phyloP scores from a whole-genome alignment of 2,797 vertebrate genomes.

The Sebastes diploproa region DNA sequence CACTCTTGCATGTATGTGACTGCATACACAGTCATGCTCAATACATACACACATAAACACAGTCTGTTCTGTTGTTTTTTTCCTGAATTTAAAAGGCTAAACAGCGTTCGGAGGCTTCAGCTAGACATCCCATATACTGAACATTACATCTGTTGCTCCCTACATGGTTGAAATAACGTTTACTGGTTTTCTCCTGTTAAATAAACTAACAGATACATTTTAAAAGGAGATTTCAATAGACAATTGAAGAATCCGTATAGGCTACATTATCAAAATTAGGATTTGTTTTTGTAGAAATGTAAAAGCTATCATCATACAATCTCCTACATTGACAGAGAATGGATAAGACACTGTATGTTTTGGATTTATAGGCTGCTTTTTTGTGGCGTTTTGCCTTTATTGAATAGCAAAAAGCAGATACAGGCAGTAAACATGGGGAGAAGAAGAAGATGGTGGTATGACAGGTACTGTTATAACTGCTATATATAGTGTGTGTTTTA shows the following conservation, averaged over 20 bases:
- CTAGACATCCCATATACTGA: not conserved
- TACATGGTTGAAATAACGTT: not conserved
- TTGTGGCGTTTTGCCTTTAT: not conserved
- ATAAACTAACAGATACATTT: not conserved
- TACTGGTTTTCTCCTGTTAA: not conserved
- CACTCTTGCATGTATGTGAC: not conserved
- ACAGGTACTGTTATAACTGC: no score
- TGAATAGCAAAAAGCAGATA: not conserved
- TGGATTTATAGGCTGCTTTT: not conserved
- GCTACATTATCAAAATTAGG: not conserved
- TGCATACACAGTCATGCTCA: not conserved
- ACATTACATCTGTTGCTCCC: not conserved
- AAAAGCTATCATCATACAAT: not conserved
- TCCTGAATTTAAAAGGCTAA: not conserved
- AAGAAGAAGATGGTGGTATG: not conserved
- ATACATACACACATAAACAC: not conserved
- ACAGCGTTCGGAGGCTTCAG: no score
- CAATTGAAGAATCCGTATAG: not conserved
- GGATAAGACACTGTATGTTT: not conserved
- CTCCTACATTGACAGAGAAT: not conserved
- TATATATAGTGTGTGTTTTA: no score
- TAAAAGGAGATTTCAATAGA: not conserved
- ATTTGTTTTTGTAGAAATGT: not conserved
- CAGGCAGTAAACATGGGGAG: not conserved
- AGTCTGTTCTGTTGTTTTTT: not conserved